A percentile compares a stretch with the other conserved stretches of the same genome.
Conservation (phyloP, 1,140 invertebrate species). For the Drosophila orena region DNA sequence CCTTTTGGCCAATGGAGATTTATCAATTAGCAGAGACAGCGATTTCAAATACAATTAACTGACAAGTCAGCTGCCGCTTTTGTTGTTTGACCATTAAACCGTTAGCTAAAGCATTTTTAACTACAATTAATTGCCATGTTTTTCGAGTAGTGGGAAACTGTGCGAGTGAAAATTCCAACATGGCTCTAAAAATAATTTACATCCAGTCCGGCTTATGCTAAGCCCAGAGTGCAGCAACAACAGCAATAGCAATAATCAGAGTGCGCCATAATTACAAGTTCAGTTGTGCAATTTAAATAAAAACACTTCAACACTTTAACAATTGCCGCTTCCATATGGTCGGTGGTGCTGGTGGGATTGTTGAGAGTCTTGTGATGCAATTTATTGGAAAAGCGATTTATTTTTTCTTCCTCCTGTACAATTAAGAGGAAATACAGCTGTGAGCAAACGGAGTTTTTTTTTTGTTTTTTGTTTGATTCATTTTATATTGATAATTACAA, state of each 20-base stretch:
- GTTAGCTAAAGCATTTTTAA: slow-evolving; percentile 73
- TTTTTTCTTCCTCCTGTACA: slow-evolving; percentile 31
- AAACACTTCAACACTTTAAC: slow-evolving; percentile 81
- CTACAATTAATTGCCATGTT: slow-evolving; percentile 75
- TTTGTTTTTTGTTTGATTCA: slow-evolving; percentile 19
- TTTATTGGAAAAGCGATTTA: slow-evolving; percentile 70
- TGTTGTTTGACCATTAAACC: slow-evolving; percentile 69
- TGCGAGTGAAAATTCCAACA: slow-evolving; percentile 36
- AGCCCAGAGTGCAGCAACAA: slow-evolving; percentile 8
- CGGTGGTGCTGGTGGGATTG: slow-evolving; percentile 28
- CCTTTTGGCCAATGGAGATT: slow-evolving; percentile 49
- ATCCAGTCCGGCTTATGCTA: slow-evolving; percentile 21
- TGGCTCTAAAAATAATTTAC: slow-evolving; percentile 57
- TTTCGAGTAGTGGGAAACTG: slow-evolving; percentile 35
- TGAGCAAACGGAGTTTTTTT: slow-evolving; percentile 20
- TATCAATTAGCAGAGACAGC: slow-evolving; percentile 70
- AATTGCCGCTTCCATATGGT: slow-evolving; percentile 63
- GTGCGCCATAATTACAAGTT: slow-evolving; percentile 77
- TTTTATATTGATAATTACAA: slow-evolving; percentile 40
- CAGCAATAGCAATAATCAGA: slow-evolving; percentile 51
- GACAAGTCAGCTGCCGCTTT: slow-evolving; percentile 53
- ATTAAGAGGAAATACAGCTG: slow-evolving; percentile 51
- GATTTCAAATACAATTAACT: slow-evolving; percentile 80
- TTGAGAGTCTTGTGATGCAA: slow-evolving; percentile 68
- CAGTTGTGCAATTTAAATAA: slow-evolving; percentile 81